Base-by-base conservation (phyloP, 2,113 vertebrate species). In the Anguilla rostrata region DNA sequence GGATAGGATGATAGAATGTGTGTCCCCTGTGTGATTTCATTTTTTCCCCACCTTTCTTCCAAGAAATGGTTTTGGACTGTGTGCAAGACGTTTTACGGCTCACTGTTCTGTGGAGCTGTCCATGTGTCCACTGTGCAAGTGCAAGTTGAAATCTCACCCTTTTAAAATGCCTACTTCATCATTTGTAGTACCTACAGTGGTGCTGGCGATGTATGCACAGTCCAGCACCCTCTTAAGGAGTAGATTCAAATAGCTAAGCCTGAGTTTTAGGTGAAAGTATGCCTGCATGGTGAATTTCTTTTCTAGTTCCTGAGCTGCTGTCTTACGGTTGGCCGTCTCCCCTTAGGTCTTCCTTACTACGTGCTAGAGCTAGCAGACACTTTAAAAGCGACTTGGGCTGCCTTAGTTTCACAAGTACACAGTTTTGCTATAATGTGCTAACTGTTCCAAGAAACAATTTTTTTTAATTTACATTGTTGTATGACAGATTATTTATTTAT, bases 401-500 rank as follows among this genome's bases (percentile, higher is more conserved):
- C 95, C 94, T 96, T 97, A 94, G 93, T 90, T 95, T 95, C 88
- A 90, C 90, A 91, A 92, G 92, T 89, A 92, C 90, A 81, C 49
- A 90, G 91, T 91, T 81, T 92, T 91, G 57, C 80, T 87, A 92
- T 92, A 91, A 88, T 90, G 87, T 92, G 88, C 92, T 94, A 94
- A 94, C 93, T 93, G 91, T 94, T 94, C 94, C 94, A 78, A 93
- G 92, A 92, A 91, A 91, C 84, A 81, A 78, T 16, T 53, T 11
- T 53, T 90, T 90, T 86, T 92, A 94, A 92, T 92, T 94, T 91
- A 91, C 93, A 91, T 94, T 93, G 93, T 93, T 92, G 90, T 94
- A 91, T 94, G 94, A 92, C 90, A 93, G 92, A 94, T 86, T 95
- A 95, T 95, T 96, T 94, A 94, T 97, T 97, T 96, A 94, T 93